Percentiles rank a stretch among this genome's conserved stretches.
Conservation (phyloP, 2,113 vertebrate genomes). For the Mesoclemmys tuberculata region DNA sequence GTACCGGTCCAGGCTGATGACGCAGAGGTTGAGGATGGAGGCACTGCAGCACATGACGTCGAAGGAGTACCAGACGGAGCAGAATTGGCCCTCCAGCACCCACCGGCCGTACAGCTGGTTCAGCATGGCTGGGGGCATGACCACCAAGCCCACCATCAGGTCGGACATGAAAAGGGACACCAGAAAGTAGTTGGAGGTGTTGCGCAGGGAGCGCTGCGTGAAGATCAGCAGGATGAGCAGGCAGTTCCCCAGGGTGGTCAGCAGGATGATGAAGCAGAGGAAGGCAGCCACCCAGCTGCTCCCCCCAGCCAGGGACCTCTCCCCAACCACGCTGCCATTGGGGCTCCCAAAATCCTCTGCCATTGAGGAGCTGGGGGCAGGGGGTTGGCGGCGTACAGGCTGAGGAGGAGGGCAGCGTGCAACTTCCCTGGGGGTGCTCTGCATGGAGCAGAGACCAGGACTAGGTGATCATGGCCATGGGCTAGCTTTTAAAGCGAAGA, state of each 20-base stretch:
- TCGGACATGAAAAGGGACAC: conserved; percentile 97
- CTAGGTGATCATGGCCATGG: background rate
- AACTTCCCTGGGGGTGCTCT: background rate
- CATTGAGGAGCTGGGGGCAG: conserved; percentile 1
- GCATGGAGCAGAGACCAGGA: fast-evolving
- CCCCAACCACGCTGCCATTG: conserved; percentile 50
- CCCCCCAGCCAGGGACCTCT: conserved; percentile 58
- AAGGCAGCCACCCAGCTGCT: conserved; percentile 87
- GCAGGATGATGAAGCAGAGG: conserved; percentile 89
- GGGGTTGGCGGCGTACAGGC: background rate
- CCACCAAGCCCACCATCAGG: conserved; percentile 96
- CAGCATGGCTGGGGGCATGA: conserved; percentile 97
- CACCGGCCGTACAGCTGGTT: conserved; percentile 92
- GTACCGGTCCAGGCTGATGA: conserved; percentile 97
- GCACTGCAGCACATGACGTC: conserved; percentile 99
- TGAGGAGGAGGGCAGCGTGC: background rate
- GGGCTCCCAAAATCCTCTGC: conserved; percentile 5
- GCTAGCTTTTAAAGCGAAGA: background rate
- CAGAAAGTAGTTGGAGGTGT: conserved; percentile 97
- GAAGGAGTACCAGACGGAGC: conserved; percentile 94
- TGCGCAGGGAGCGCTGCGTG: conserved; percentile 91
- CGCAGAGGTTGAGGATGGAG: conserved; percentile 96
- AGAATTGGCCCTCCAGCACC: conserved; percentile 89
- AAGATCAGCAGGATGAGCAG: conserved; percentile 91
- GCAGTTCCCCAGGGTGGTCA: conserved; percentile 88